Base-by-base conservation (phyloP, 2,797 vertebrate genomes). In the Odontamblyopus lacepedii region DNA sequence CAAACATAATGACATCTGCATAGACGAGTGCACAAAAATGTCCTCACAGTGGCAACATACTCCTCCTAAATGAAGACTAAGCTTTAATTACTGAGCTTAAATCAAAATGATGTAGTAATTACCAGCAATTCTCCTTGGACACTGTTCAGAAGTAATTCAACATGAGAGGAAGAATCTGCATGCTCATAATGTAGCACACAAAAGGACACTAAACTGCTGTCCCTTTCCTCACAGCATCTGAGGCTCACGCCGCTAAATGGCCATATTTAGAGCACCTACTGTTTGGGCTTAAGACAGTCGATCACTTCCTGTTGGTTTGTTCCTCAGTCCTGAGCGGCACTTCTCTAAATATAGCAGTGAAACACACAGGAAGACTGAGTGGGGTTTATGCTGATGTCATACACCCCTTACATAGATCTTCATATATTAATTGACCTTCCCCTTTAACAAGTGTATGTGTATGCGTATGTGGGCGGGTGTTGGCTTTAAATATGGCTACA, bases 241-340 rank as follows among this genome's bases (percentile, higher is more conserved):
- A n/a, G 72, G 79, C 85, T 61, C 77, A 81, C 66, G 63, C 74
- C 18, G 72, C 78, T 63, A 79, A 80, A 83, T 48, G 27, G 32
- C 74, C 78, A 67, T 69, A 41, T 60, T 63, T 66, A 29, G 79
- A 79, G 63, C 0, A 67, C 32, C 44, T 82, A 67, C 81, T 85
- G 79, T 81, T 85, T 71, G 80, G 78, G 63, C 69, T 78, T 77
- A 85, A 83, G 81, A 84, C 79, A 86, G 88, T 87, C 84, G 85
- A 85, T 87, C 73, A 29, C 78, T 73, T 86, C 80, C 73, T 73
- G 77, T 76, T 74, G 83, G 53, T 77, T 78, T 82, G 72, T 74
- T 85, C 78, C 70, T 63, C 67, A 56, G 56, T 57, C 56, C 23
- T 72, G 76, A 77, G 61, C 50, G 76, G 75, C 65, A 71, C 59